Conservation (phyloP, 2,797 vertebrate species). For the Ispidina picta region DNA sequence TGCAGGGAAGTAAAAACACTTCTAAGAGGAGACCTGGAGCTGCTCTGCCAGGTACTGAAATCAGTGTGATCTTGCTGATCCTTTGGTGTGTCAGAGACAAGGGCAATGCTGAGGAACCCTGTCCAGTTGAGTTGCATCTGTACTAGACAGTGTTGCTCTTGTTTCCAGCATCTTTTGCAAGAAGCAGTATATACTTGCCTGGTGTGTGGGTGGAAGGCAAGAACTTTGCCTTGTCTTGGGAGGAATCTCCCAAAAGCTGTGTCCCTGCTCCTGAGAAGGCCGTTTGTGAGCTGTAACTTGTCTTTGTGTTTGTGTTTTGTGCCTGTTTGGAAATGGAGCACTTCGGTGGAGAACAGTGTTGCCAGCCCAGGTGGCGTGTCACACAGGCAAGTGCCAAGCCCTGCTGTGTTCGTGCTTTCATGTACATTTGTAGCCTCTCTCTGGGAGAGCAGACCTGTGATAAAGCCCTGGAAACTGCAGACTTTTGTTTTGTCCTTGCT, state of each 20-base stretch:
- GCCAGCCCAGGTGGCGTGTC: not conserved
- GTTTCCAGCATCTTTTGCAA: not conserved
- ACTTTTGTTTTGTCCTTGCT: not conserved
- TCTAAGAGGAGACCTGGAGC: not conserved
- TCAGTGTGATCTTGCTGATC: not conserved
- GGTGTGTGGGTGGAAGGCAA: not conserved
- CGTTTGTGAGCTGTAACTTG: not conserved
- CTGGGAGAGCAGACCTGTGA: not conserved
- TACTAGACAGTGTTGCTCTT: not conserved
- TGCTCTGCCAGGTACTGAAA: fast-evolving
- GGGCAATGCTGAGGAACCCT: not conserved
- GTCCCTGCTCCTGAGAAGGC: not conserved
- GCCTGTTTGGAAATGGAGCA: not conserved
- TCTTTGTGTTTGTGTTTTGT: not conserved
- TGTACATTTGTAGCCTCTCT: not conserved
- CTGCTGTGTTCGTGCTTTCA: not conserved
- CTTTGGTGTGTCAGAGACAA: not conserved
- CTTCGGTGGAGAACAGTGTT: not conserved
- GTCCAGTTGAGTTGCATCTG: not conserved
- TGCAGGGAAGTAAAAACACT: not conserved
- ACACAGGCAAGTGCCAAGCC: not conserved
- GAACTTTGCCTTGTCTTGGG: fast-evolving
- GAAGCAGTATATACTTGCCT: not conserved
- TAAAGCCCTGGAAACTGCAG: not conserved
- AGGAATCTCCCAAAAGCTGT: not conserved